These are phyloP conservation scores for Holacanthus passer DNA, from an alignment of 2,113 vertebrate genomes.

Conservation along the genomic window DNA sequence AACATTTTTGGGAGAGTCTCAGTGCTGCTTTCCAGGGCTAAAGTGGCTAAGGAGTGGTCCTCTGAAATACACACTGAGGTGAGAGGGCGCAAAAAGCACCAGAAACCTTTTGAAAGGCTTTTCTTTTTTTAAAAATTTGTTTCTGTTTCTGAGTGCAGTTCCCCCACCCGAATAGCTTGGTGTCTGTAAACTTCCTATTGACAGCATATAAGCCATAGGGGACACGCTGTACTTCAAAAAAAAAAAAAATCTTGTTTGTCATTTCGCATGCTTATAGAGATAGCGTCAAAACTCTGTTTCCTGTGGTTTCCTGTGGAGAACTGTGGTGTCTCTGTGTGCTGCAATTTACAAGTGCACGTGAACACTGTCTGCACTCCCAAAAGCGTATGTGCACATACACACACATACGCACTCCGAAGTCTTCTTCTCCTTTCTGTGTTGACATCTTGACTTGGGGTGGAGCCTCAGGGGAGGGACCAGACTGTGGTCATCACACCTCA, in stretches of 20 bases:
- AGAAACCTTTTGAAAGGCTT: slow-evolving; percentile 16
- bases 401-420: neutral
- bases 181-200: slow-evolving; percentile 72
- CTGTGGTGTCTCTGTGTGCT: slow-evolving; percentile 73
- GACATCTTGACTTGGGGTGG: slow-evolving; percentile 24
- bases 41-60: neutral
- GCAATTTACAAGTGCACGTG: slow-evolving; percentile 66
- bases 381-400: neutral
- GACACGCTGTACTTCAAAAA: slow-evolving; percentile 58
- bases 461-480: slow-evolving; percentile 15
- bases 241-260: slow-evolving; percentile 73
- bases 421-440: slow-evolving; percentile 20
- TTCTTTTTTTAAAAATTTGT: slow-evolving; percentile 6
- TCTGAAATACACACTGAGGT: slow-evolving; percentile 35
- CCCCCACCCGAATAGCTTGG: slow-evolving; percentile 24
- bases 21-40: neutral
- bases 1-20: slow-evolving; percentile 8
- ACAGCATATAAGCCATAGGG: slow-evolving; percentile 36
- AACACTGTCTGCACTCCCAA: slow-evolving; percentile 50
- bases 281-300: slow-evolving; percentile 79
- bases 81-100: slow-evolving; percentile 44
- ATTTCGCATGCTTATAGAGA: slow-evolving; percentile 65
- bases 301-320: slow-evolving; percentile 82
- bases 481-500: slow-evolving; percentile 56
- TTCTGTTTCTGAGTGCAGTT: slow-evolving; percentile 38